Evolutionary conservation across 2,888 invertebrate genomes (phyloP).

Genomic region (Andrena dorsata): DNA sequence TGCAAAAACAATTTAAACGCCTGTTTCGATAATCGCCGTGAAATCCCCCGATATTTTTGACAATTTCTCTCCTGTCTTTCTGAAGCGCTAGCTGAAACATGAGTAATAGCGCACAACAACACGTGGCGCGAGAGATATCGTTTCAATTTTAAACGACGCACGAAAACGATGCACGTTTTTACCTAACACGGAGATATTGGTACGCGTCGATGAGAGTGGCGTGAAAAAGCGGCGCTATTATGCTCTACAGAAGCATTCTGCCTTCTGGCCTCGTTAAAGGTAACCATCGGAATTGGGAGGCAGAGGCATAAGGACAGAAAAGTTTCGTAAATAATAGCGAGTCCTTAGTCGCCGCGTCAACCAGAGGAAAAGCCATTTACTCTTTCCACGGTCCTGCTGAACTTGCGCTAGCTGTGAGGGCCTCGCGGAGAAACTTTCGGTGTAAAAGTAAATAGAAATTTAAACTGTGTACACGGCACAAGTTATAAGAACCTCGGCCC

Average conservation of each 20-base stretch:
- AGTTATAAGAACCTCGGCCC: constrained; percentile 49
- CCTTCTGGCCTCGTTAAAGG: constrained; percentile 47
- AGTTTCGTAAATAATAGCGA: constrained; percentile 66
- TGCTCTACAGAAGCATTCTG: constrained; percentile 20
- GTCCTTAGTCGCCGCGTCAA: constrained; percentile 59
- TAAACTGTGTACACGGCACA: constrained; percentile 60
- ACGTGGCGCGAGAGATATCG: constrained; percentile 1
- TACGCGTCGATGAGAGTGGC: background rate
- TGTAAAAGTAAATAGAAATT: constrained; percentile 73
- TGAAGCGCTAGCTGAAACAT: background rate
- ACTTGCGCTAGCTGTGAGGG: constrained; percentile 50
- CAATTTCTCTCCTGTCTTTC: too few relatives aligned
- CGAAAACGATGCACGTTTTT: background rate
- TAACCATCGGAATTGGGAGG: constrained; percentile 23
- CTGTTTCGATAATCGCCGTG: too few relatives aligned
- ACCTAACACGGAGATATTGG: background rate
- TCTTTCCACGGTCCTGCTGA: constrained; percentile 34
- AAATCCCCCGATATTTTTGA: too few relatives aligned
- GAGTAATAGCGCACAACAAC: background rate
- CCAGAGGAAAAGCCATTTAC: constrained; percentile 64
- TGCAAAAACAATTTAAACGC: too few relatives aligned
- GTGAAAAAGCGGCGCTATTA: constrained; percentile 39
- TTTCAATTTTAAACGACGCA: background rate
- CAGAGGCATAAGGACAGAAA: constrained; percentile 46
- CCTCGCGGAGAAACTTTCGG: constrained; percentile 53